Evolutionary conservation across 2,888 invertebrate genomes (phyloP).

Genomic region (Axea sp.): DNA sequence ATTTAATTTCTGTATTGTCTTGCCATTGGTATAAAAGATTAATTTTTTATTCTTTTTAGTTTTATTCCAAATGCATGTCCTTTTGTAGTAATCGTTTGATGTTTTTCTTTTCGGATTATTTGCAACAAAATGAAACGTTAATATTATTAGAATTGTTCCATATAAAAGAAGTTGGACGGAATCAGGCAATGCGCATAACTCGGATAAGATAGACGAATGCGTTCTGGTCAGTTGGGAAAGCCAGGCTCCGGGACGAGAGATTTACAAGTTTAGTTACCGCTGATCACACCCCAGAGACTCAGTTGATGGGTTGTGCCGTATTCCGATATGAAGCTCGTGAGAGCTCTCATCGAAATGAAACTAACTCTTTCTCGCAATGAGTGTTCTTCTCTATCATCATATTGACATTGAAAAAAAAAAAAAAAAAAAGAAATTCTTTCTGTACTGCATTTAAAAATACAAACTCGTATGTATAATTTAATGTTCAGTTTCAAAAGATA

Average conservation of each 20-base stretch:
- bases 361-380: slow-evolving; percentile 52
- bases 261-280: slow-evolving; percentile 79
- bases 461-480: neutral
- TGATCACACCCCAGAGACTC: slow-evolving; percentile 78
- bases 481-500: slow-evolving; percentile 7
- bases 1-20: no score
- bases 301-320: slow-evolving; percentile 67
- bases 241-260: slow-evolving; percentile 71
- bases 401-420: slow-evolving; percentile 10
- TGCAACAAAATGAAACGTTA: no score
- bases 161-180: slow-evolving; percentile 27
- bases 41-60: no score
- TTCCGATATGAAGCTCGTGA: slow-evolving; percentile 67
- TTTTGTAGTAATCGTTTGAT: no score
- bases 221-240: slow-evolving; percentile 79
- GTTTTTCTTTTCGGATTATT: no score
- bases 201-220: slow-evolving; percentile 78
- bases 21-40: no score
- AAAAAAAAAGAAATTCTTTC: no score
- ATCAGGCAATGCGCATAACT: slow-evolving; percentile 30
- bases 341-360: slow-evolving; percentile 59
- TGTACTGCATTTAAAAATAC: neutral
- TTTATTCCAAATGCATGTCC: no score
- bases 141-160: slow-evolving; percentile 24
- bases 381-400: slow-evolving; percentile 29